Conservation (phyloP, 2,888 invertebrate species). For the Dynastes hyllus region DNA sequence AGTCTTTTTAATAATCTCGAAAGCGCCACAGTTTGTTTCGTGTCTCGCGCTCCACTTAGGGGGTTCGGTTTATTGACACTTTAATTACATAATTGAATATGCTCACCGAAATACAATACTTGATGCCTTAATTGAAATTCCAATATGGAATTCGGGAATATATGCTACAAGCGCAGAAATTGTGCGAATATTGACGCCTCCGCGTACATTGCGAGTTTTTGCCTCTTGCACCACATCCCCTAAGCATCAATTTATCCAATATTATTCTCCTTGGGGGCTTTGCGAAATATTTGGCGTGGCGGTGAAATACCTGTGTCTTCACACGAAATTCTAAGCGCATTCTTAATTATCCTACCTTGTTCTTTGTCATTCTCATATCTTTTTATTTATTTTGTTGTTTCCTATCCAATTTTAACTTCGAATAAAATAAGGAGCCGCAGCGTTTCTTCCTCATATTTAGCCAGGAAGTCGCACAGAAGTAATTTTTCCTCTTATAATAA, state of each 20-base stretch:
- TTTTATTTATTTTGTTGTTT: conserved; percentile 11
- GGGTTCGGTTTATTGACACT: conserved; percentile 36
- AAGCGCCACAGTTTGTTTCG: background rate
- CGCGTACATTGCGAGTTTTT: conserved; percentile 3
- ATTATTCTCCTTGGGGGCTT: conserved; percentile 6
- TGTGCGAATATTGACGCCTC: conserved; percentile 18
- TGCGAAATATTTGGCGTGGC: background rate
- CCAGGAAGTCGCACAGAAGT: background rate
- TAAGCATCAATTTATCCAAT: conserved; percentile 5
- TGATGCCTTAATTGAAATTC: conserved; percentile 25
- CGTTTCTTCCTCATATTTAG: background rate
- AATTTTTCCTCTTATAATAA: conserved; percentile 8
- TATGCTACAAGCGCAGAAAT: conserved; percentile 18
- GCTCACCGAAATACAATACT: conserved; percentile 25
- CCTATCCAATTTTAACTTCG: background rate
- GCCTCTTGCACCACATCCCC: background rate
- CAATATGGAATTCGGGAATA: conserved; percentile 5
- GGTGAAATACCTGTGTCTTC: background rate
- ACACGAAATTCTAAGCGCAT: background rate
- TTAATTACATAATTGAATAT: conserved; percentile 43
- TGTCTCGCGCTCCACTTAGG: background rate
- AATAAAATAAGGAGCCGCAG: background rate
- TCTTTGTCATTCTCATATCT: background rate
- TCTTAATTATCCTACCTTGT: conserved; percentile 1
- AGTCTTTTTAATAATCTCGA: conserved; percentile 5